Percentiles rank a stretch among this genome's conserved stretches.
These are phyloP conservation scores for Phalacrocorax brasilianus DNA, from an alignment of 2,113 vertebrate species.

Conservation along the genomic window DNA sequence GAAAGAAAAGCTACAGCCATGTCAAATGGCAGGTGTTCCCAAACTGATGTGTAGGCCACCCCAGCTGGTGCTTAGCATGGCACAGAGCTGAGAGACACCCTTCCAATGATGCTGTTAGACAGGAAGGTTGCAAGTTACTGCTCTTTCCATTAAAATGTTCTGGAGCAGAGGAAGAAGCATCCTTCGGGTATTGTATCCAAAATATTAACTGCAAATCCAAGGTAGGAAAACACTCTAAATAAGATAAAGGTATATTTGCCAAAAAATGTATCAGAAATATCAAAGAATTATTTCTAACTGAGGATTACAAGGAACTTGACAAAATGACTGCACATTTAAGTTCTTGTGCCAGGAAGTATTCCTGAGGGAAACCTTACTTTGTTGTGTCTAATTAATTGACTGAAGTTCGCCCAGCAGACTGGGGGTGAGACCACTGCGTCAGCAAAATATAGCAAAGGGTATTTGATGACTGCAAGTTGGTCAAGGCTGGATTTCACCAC, in stretches of 20 bases:
- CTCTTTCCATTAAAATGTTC: background rate
- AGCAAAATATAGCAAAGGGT: background rate
- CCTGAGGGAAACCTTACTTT: background rate
- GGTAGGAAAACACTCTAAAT: background rate
- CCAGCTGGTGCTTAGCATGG: background rate
- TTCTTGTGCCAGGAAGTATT: background rate
- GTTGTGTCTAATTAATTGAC: background rate
- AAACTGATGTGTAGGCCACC: background rate
- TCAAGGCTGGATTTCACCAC: background rate
- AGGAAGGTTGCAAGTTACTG: background rate
- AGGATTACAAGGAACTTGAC: background rate
- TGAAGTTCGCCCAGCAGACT: background rate
- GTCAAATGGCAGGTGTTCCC: background rate
- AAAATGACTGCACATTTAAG: background rate
- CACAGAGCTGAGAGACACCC: background rate
- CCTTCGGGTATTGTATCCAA: background rate
- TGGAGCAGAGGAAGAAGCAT: background rate
- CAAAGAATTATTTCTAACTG: background rate
- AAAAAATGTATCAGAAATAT: background rate
- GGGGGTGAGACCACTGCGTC: background rate
- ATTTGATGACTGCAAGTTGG: background rate
- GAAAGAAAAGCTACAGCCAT: background rate
- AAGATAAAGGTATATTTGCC: background rate
- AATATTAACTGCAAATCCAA: background rate
- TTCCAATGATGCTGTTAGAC: background rate